Evolutionary conservation across 2,888 invertebrate species (phyloP).

Genomic region (Xestia xanthographa): DNA sequence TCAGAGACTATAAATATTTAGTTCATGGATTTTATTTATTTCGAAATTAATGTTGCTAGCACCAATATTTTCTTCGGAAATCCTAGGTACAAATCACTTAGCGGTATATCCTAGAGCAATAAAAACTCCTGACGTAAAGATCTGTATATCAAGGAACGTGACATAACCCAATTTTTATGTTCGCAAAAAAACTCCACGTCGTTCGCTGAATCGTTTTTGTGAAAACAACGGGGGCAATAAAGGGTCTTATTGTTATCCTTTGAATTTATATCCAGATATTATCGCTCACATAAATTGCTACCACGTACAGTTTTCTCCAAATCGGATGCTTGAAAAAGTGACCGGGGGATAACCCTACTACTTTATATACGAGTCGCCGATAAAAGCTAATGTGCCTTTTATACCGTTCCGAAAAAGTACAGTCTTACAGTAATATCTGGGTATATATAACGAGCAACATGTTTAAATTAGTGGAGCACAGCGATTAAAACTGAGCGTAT

Average conservation of each 20-base stretch:
- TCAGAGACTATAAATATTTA: neutral
- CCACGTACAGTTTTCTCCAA: conserved; percentile 83
- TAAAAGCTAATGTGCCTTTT: conserved; percentile 73
- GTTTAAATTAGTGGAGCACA: conserved; percentile 71
- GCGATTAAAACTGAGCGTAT: conserved; percentile 71
- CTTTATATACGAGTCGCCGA: conserved; percentile 74
- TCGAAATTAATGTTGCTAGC: neutral
- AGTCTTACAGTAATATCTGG: conserved; percentile 57
- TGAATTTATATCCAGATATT: conserved; percentile 90
- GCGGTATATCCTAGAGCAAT: conserved; percentile 70
- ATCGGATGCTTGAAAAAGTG: conserved; percentile 84
- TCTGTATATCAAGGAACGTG: conserved; percentile 84
- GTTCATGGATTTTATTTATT: neutral
- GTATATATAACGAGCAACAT: conserved; percentile 67
- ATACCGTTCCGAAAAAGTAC: conserved; percentile 57
- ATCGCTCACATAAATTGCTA: conserved; percentile 88
- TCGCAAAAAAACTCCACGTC: conserved; percentile 82
- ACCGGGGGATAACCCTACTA: conserved; percentile 77
- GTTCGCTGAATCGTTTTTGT: conserved; percentile 86
- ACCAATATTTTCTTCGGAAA: conserved; percentile 2
- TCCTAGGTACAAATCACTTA: conserved; percentile 66
- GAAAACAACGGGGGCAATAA: conserved; percentile 89
- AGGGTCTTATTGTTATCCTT: conserved; percentile 90
- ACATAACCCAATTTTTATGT: conserved; percentile 86
- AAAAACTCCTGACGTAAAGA: conserved; percentile 80